A percentile compares a stretch with the other conserved stretches of the same genome.
phyloP scores from a whole-genome alignment of 2,113 vertebrate genomes.

The Lepus europaeus region DNA sequence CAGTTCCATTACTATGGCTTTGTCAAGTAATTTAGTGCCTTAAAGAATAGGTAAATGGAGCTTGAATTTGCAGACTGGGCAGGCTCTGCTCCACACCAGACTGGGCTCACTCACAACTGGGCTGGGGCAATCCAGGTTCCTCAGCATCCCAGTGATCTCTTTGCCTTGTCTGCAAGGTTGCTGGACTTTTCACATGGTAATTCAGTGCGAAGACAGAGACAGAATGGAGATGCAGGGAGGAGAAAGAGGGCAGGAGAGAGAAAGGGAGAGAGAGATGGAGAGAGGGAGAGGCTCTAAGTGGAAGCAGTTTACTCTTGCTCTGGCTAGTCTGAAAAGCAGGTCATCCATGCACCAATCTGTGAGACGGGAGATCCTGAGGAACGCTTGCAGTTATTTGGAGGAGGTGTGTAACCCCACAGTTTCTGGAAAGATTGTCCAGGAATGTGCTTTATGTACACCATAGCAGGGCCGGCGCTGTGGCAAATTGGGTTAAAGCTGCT shows the following conservation, averaged over 20 bases:
- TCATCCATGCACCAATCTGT: neutral
- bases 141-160: neutral
- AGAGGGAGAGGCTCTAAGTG: neutral
- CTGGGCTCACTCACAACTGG: too few species aligned
- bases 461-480: too few species aligned
- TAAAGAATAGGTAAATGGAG: neutral
- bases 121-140: rapidly evolving
- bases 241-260: too few species aligned
- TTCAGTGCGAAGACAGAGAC: neutral
- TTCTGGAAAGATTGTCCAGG: neutral
- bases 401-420: neutral
- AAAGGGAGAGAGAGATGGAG: neutral
- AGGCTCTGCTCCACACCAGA: neutral
- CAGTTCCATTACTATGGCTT: neutral
- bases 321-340: neutral
- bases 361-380: neutral
- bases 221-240: neutral
- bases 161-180: neutral
- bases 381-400: rapidly evolving
- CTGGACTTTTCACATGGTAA: neutral
- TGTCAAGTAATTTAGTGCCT: rapidly evolving
- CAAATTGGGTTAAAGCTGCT: too few species aligned
- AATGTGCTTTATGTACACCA: neutral
- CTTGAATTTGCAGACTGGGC: neutral
- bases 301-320: neutral